These are phyloP conservation scores for Drosophila hamatofila DNA, from an alignment of 2,888 invertebrate genomes.

Conservation along the genomic window DNA sequence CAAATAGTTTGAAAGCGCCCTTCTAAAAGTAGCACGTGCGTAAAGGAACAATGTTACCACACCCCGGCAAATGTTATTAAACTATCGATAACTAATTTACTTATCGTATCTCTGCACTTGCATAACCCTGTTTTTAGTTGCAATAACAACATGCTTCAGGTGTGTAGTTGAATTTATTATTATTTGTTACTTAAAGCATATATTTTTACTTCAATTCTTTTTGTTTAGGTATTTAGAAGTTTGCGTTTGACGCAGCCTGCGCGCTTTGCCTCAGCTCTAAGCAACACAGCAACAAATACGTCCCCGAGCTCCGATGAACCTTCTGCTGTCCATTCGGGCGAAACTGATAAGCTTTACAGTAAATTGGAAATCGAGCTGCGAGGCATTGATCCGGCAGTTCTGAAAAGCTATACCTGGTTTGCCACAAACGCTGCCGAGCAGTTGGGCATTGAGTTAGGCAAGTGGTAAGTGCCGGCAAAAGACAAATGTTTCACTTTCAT, in stretches of 20 bases:
- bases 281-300: conserved; percentile 16
- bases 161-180: conserved; percentile 16
- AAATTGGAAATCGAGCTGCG: conserved; percentile 93
- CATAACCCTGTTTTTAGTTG: conserved; percentile 56
- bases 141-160: conserved; percentile 68
- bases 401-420: conserved; percentile 95
- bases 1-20: conserved; percentile 26
- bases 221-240: conserved; percentile 38
- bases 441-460: conserved; percentile 91
- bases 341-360: conserved; percentile 91
- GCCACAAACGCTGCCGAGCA: conserved; percentile 92
- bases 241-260: conserved; percentile 46
- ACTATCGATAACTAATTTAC: conserved; percentile 17
- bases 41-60: conserved; percentile 34
- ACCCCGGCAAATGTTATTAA: conserved; percentile 10
- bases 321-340: conserved; percentile 16
- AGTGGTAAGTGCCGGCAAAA: conserved; percentile 86
- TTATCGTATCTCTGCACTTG: conserved; percentile 51
- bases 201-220: background rate
- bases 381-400: conserved; percentile 94
- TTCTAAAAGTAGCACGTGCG: conserved; percentile 44
- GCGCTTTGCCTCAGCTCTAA: conserved; percentile 49
- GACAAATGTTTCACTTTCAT: too few species aligned
- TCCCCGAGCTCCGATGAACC: background rate
- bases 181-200: conserved; percentile 33